Evolutionary conservation across 2,888 invertebrate genomes (phyloP).

Genomic region (Drosophila testacea): DNA sequence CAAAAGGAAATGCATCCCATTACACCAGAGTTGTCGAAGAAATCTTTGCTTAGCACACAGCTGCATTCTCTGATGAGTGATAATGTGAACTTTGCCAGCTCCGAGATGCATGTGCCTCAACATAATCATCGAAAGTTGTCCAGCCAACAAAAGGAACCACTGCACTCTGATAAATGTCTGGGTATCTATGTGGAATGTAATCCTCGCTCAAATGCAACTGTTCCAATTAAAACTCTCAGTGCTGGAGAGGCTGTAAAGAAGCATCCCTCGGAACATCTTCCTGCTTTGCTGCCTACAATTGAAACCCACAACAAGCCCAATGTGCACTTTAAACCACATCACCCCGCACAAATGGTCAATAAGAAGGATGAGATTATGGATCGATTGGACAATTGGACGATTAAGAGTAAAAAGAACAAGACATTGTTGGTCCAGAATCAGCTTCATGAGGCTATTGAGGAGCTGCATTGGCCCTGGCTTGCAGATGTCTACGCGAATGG

Average conservation of each 20-base stretch:
- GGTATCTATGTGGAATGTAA: constrained; percentile 83
- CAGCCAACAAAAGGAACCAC: constrained; percentile 49
- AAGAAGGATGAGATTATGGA: constrained; percentile 78
- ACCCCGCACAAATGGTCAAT: constrained; percentile 53
- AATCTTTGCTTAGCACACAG: constrained; percentile 29
- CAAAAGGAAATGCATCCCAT: constrained; percentile 66
- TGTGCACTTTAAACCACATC: constrained; percentile 74
- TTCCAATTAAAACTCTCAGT: constrained; percentile 77
- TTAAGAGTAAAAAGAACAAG: constrained; percentile 78
- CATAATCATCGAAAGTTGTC: constrained; percentile 12
- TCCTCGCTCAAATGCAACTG: constrained; percentile 69
- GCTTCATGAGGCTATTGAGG: constrained; percentile 81
- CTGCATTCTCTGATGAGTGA: constrained; percentile 61
- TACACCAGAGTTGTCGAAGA: constrained; percentile 69
- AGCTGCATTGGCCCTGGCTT: constrained; percentile 89
- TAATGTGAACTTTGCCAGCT: constrained; percentile 65
- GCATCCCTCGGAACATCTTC: constrained; percentile 36
- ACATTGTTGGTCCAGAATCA: constrained; percentile 79
- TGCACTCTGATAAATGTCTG: constrained; percentile 69
- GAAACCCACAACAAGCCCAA: constrained; percentile 69
- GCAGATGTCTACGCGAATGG: constrained; percentile 91
- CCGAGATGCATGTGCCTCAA: constrained; percentile 19
- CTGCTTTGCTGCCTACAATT: constrained; percentile 63
- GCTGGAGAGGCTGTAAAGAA: constrained; percentile 67
- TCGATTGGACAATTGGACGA: constrained; percentile 61